Base-by-base conservation (phyloP, 2,888 invertebrate genomes). In the Papilio gigon region DNA sequence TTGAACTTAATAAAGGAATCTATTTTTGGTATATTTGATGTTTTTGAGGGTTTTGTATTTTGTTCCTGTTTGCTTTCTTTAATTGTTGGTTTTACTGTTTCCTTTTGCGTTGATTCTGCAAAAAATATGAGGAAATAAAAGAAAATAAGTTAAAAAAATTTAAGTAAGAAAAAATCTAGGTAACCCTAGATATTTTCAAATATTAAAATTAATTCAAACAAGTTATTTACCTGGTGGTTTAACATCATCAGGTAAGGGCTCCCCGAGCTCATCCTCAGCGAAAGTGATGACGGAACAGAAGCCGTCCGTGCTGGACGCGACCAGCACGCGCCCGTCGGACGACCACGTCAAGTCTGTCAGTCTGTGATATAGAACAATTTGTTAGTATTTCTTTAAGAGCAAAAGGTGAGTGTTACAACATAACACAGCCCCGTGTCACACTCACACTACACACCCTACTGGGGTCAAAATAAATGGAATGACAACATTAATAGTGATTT, bases 301-400 rank as follows among this genome's bases (percentile, higher is more conserved):
- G 0, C 92, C 92, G 73, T 92, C 92, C 0, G 92, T 91, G 69
- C 91, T 91, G 69, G 88, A 86, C 0, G 89, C 91, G 20, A 89
- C 87, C 75, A 92, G 79, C 30, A 78, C 77, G 12, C 72, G 79
- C 0, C 88, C 89, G 74, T 87, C 86, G 0, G 80, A 75, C 0
- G 90, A 88, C 91, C 91, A 92, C 0, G 85, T 80, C 71, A 92
- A 74, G 74, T 91, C 91, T 9, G 91, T 91, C 58, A 91, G 73
- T 68, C 91, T 91, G 78, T 0, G 69, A 62, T 27, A 53, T 40
- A 22, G 17, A 68, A 40, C 20, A 14, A 12, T 40, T n/a, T 14
- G n/a, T n/a, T n/a, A 40, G 14, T 40, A 14, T 27, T 61, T 11
- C 3, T 33, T 63, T n/a, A 11, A 12, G n/a, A n/a, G n/a, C n/a